These are phyloP conservation scores for Eurois occulta DNA, from an alignment of 2,888 invertebrate species.

Conservation along the genomic window DNA sequence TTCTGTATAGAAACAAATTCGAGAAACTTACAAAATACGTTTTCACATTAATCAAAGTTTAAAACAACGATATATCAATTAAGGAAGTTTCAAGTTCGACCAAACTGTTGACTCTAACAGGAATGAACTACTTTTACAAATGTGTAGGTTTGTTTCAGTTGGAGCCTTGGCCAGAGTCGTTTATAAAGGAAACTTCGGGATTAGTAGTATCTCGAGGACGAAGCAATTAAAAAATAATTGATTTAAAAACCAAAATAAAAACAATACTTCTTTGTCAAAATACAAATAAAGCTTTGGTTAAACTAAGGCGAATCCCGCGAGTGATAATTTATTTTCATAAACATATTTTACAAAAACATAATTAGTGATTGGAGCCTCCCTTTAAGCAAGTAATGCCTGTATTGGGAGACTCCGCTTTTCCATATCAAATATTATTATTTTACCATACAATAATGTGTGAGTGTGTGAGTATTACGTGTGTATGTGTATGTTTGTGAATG, in stretches of 20 bases:
- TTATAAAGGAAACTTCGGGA: background rate
- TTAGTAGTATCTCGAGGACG: background rate
- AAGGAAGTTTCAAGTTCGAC: slow-evolving; percentile 36
- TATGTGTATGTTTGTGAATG: no score
- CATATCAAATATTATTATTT: no score
- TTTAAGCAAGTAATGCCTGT: no score
- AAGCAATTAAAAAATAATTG: background rate
- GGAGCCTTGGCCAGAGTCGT: background rate
- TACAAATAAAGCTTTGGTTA: background rate
- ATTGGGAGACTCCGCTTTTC: no score
- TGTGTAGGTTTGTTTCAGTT: background rate
- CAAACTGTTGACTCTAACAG: slow-evolving; percentile 10
- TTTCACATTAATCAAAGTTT: slow-evolving; percentile 57
- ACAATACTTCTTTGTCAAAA: background rate
- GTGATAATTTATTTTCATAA: no score
- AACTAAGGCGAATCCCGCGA: background rate
- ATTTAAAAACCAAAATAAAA: background rate
- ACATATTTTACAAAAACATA: no score
- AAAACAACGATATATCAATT: slow-evolving; percentile 52
- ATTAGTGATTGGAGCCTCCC: no score
- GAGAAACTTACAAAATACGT: slow-evolving; percentile 11
- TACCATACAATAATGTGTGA: no score
- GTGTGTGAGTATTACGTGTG: no score
- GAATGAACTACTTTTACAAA: slow-evolving; percentile 7
- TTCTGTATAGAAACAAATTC: slow-evolving; percentile 4